Evolutionary conservation across 2,113 vertebrate genomes (phyloP).

Genomic region (Sphaerodactylus townsendi): DNA sequence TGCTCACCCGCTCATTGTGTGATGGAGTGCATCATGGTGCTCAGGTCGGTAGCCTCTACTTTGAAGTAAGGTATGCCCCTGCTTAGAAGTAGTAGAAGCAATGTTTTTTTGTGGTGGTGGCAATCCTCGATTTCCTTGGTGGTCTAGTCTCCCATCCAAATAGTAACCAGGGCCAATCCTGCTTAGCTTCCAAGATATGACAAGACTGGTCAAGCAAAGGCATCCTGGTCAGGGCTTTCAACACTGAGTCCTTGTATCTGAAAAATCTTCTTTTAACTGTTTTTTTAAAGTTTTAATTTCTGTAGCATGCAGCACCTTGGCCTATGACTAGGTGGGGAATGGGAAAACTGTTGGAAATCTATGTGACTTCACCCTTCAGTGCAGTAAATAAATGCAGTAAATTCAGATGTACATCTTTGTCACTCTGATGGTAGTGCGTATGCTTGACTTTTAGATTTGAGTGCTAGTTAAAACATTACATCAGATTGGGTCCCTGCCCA

Average conservation of each 20-base stretch:
- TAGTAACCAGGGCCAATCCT: no score
- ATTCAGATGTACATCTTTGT: neutral
- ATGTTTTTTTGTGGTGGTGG: neutral
- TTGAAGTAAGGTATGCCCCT: no score
- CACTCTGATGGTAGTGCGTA: neutral
- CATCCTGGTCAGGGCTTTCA: neutral
- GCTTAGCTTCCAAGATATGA: no score
- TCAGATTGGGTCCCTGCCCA: neutral
- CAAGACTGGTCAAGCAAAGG: no score
- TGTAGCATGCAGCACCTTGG: neutral
- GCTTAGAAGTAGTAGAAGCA: neutral
- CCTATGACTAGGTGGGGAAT: neutral
- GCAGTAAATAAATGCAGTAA: neutral
- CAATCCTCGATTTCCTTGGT: no score
- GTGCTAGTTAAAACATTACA: neutral
- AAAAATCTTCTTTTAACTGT: neutral
- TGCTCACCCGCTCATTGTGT: no score
- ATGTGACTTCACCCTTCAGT: neutral
- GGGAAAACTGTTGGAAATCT: neutral
- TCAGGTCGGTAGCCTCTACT: no score
- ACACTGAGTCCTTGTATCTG: neutral
- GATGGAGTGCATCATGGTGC: no score
- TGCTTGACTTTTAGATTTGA: neutral
- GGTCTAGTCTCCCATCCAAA: no score
- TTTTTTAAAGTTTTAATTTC: neutral